phyloP scores from a whole-genome alignment of 2,888 invertebrate genomes.

The Cantharis rufa region DNA sequence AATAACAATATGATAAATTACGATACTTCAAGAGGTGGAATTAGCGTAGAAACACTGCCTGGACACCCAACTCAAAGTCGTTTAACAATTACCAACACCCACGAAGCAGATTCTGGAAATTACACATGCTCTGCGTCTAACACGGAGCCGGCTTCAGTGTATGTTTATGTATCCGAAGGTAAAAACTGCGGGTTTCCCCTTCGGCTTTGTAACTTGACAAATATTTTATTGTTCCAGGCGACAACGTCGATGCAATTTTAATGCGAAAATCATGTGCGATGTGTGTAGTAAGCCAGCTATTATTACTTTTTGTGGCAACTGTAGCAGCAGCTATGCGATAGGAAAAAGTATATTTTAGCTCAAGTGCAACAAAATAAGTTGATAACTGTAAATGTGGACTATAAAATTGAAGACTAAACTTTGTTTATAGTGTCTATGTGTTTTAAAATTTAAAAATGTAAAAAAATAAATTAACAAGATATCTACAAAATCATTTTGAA shows the following conservation, averaged over 20 bases:
- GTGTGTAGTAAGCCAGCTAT: conserved; percentile 51
- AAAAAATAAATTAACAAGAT: conserved; percentile 7
- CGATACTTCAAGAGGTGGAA: conserved; percentile 80
- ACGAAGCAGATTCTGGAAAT: conserved; percentile 86
- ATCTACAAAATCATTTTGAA: conserved; percentile 13
- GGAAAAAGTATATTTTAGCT: conserved; percentile 30
- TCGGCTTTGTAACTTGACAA: background rate
- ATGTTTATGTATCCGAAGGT: conserved; percentile 91
- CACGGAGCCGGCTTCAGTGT: conserved; percentile 86
- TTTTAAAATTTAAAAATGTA: conserved; percentile 9
- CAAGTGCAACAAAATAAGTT: conserved; percentile 22
- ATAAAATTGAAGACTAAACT: conserved; percentile 7
- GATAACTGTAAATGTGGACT: conserved; percentile 18
- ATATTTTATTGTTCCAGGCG: conserved; percentile 65
- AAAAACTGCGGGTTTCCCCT: conserved; percentile 41
- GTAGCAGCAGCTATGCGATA: conserved; percentile 53
- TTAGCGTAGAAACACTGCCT: conserved; percentile 81
- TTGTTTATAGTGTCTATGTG: conserved; percentile 28
- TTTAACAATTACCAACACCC: conserved; percentile 81
- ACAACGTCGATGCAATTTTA: conserved; percentile 89
- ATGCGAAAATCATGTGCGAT: conserved; percentile 67
- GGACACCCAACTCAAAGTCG: conserved; percentile 85
- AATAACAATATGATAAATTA: conserved; percentile 94
- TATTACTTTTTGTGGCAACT: conserved; percentile 48
- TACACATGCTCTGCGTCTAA: conserved; percentile 89